Evolutionary conservation across 2,797 vertebrate genomes (phyloP).

Genomic region (Hypotaenidia okinawae): DNA sequence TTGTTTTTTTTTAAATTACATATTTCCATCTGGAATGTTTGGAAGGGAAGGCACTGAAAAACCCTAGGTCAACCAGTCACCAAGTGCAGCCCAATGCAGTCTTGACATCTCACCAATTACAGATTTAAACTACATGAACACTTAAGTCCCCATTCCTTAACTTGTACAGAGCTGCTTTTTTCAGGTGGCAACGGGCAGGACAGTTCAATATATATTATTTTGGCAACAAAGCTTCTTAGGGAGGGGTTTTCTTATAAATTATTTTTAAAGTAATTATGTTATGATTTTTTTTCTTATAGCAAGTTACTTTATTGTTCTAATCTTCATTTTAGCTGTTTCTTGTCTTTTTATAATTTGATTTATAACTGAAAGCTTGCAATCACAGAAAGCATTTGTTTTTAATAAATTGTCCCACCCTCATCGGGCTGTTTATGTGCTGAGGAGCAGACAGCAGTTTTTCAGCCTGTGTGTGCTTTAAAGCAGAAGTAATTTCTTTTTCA

Average conservation of each 20-base stretch:
- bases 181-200: neutral
- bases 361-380: neutral
- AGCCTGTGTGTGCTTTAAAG: neutral
- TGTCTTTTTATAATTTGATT: neutral
- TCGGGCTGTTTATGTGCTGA: neutral
- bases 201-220: neutral
- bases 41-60: neutral
- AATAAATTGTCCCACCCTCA: neutral
- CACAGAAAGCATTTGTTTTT: neutral
- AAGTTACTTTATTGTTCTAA: neutral
- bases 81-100: neutral
- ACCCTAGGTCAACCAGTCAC: neutral
- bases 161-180: neutral
- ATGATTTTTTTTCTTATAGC: neutral
- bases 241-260: neutral
- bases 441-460: neutral
- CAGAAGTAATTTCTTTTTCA: neutral
- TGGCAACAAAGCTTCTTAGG: neutral
- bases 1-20: too few species aligned
- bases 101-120: neutral
- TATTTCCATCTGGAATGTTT: neutral
- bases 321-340: neutral
- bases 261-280: neutral
- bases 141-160: neutral
- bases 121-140: neutral